Evolutionary conservation across 1,140 invertebrate genomes (phyloP), one percentile per base, ranked within the genome.

Genomic region (Tetraneura akinire): DNA sequence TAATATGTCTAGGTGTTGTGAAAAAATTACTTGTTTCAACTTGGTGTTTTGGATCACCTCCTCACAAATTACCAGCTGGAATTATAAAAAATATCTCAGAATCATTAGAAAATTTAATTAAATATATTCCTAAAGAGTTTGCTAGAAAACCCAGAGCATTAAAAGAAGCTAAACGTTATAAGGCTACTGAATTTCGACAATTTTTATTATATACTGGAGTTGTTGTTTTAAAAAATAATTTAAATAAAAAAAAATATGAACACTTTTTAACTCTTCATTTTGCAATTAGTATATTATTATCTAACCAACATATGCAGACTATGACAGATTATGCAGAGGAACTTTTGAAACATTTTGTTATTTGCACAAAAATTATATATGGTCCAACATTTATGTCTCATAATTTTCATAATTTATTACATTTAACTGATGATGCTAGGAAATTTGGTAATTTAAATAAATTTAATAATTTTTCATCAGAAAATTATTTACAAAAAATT

Each of bases 321-420:
- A 62, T 62, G 57, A 62, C 21, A 29, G 57, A 62, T 10, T 62
- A 62, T 62, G 21, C 57, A 16, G 23, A 62, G 11, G 57, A 62
- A 8, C 16, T 62, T 29, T 29, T 62, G 26, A 62, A 62, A 23
- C 57, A 29, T 62, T 62, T 62, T 62, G 57, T 62, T 62, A 5
- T 62, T 9, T 62, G 23, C 13, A 29, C 57, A 26, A 62, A 62
- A 62, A 13, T 62, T 29, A 62, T 62, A 5, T 23, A 62, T 23
- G 21, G 57, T 21, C 57, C 57, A 29, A 1, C 10, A 62, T 29
- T 62, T 29, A 3, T 26, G 14, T 62, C 57, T 37, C 32, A 37
- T 37, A 37, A 37, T 37, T 37, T 37, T 37, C 32, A 37, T 37
- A 37, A 37, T 37, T 8, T 37, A 4, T 37, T 37, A 8, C 32